Evolutionary conservation across 2,797 vertebrate species (phyloP).

Genomic region (Siniperca scherzeri): DNA sequence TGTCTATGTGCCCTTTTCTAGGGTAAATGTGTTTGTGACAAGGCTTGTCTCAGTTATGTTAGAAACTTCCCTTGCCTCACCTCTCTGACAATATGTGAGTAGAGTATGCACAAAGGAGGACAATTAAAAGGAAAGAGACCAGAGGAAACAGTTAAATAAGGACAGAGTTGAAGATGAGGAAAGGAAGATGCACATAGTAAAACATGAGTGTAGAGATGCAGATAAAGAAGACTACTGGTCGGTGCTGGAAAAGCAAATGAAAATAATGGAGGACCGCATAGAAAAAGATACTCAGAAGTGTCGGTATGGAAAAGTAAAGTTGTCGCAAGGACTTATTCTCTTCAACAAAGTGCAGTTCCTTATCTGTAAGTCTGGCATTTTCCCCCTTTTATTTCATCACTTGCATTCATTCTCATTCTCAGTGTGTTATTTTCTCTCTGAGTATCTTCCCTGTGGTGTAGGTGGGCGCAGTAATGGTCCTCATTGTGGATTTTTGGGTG

Average conservation of each 20-base stretch:
- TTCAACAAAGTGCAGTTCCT: constrained; percentile 11
- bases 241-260: not conserved
- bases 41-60: not conserved
- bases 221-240: not conserved
- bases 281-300: not conserved
- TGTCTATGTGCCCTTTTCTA: not conserved
- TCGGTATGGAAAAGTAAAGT: constrained; percentile 14
- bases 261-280: not conserved
- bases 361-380: constrained; percentile 10
- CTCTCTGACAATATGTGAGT: not conserved
- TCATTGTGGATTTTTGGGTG: constrained; percentile 23
- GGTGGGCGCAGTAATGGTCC: constrained; percentile 25
- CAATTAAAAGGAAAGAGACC: not conserved
- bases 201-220: not conserved
- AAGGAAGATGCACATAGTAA: not conserved
- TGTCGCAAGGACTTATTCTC: constrained; percentile 7
- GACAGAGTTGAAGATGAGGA: not conserved
- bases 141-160: not conserved
- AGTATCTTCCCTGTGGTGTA: constrained; percentile 23
- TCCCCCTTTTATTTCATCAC: constrained; percentile 4
- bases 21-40: not conserved
- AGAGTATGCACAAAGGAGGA: not conserved
- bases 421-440: constrained; percentile 36
- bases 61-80: not conserved
- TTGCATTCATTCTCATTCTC: constrained; percentile 18